These are phyloP conservation scores for Oreohelix idahoensis DNA, from an alignment of 1,140 invertebrate species.

Conservation along the genomic window DNA sequence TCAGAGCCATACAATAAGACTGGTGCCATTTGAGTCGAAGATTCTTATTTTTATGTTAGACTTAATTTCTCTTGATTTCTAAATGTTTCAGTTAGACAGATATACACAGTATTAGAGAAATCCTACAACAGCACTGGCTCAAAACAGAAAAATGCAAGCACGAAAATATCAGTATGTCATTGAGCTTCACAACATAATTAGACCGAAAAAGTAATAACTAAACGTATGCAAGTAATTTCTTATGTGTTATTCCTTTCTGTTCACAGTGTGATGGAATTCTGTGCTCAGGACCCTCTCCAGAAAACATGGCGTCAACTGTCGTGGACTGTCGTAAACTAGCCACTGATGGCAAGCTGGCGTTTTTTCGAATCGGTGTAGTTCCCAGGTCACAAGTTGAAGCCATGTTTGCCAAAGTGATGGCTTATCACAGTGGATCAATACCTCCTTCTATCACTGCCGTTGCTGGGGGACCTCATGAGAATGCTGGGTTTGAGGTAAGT, in stretches of 20 bases:
- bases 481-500: slow-evolving; percentile 23
- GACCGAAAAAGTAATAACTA: no score
- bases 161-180: no score
- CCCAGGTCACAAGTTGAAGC: slow-evolving; percentile 55
- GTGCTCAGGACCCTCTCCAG: slow-evolving; percentile 59
- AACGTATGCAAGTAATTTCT: no score
- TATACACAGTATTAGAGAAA: no score
- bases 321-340: slow-evolving; percentile 57
- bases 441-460: slow-evolving; percentile 6
- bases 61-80: no score
- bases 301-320: slow-evolving; percentile 62
- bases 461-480: slow-evolving; percentile 9
- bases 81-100: no score
- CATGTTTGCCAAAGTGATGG: slow-evolving; percentile 52
- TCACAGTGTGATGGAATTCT: slow-evolving; percentile 61
- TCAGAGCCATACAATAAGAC: no score
- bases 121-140: no score
- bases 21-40: no score
- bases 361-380: slow-evolving; percentile 61
- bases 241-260: neutral
- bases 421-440: slow-evolving; percentile 35
- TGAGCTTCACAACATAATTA: no score
- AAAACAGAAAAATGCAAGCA: no score
- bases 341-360: slow-evolving; percentile 53
- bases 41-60: no score